phyloP scores from a whole-genome alignment of 30 jellyfish, hydroid and myxozoan species.

The Calvadosia cruxmelitensis region DNA sequence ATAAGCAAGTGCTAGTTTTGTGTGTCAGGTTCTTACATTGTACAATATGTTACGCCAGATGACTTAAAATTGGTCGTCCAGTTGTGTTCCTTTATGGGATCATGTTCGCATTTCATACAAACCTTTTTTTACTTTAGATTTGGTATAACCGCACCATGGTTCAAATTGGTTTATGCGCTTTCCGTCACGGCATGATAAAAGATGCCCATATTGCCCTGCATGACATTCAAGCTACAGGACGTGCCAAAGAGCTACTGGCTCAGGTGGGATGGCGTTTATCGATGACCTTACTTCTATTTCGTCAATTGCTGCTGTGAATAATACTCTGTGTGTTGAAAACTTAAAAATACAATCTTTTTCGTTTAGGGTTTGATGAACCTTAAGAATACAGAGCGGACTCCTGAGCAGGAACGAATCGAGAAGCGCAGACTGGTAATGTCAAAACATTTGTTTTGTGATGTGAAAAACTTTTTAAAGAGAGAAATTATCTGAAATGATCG shows the following conservation, averaged over 20 bases:
- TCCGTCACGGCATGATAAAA: slow-evolving; percentile 93
- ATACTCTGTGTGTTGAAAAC: neutral
- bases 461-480: no score
- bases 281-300: no score
- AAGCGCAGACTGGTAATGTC: slow-evolving; percentile 90
- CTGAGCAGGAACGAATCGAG: slow-evolving; percentile 96
- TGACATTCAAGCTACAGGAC: slow-evolving; percentile 89
- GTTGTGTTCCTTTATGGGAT: no score
- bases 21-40: no score
- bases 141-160: slow-evolving; percentile 96
- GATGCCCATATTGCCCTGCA: slow-evolving; percentile 95
- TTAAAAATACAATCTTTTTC: neutral
- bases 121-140: slow-evolving; percentile 39
- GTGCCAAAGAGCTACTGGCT: slow-evolving; percentile 93
- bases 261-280: no score
- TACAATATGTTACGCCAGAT: no score
- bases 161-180: slow-evolving; percentile 94
- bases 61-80: no score
- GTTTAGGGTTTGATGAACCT: slow-evolving; percentile 83
- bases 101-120: no score
- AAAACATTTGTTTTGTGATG: no score
- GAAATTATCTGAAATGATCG: no score
- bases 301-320: no score
- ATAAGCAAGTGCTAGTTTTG: no score
- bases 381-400: slow-evolving; percentile 76